Evolutionary conservation across 1,140 invertebrate genomes (phyloP).

Genomic region (Lucilia sericata): DNA sequence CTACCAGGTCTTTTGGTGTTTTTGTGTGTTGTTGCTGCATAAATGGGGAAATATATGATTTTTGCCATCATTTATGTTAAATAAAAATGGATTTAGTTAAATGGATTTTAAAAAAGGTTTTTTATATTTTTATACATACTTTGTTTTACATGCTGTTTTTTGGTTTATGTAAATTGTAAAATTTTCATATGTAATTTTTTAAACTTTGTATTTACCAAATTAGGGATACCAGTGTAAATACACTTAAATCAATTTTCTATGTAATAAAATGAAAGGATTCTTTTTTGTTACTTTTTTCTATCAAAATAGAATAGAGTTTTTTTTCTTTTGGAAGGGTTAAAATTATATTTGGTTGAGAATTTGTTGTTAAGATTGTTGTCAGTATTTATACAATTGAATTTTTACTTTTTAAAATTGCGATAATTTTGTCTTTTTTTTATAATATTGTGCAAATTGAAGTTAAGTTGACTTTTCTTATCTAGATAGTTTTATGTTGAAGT

Average conservation of each 20-base stretch:
- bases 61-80: slow-evolving; percentile 7
- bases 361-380: not conserved
- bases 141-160: not conserved
- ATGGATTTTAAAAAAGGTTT: slow-evolving; percentile 5
- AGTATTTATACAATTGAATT: not conserved
- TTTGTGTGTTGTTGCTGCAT: not conserved
- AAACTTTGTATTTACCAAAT: not conserved
- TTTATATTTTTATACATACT: not conserved
- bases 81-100: not conserved
- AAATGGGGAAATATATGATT: not conserved
- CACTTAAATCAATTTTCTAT: not conserved
- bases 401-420: not conserved
- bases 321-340: not conserved
- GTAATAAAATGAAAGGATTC: not conserved
- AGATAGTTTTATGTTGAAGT: too few species aligned
- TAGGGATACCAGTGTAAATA: slow-evolving; percentile 1
- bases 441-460: too few species aligned
- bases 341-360: not conserved
- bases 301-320: not conserved
- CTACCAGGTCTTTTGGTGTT: not conserved
- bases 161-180: not conserved
- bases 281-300: not conserved
- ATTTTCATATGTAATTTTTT: not conserved
- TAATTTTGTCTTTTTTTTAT: too few species aligned
- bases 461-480: too few species aligned